phyloP scores from a whole-genome alignment of 2,113 vertebrate genomes.

The Numenius arquata region DNA sequence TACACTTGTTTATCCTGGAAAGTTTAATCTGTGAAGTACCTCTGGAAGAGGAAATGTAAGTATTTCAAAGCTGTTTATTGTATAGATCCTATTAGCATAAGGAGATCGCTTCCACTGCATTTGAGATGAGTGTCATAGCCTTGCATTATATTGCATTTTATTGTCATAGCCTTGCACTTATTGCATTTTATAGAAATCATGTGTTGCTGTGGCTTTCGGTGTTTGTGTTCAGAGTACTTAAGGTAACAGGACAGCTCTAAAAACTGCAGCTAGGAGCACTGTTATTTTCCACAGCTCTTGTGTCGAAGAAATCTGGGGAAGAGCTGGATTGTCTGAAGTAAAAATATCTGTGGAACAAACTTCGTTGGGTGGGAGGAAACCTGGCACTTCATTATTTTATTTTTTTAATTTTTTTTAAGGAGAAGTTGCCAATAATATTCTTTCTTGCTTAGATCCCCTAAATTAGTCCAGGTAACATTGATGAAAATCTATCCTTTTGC shows the following conservation, averaged over 20 bases:
- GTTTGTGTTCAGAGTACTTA: not conserved
- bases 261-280: not conserved
- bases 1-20: not conserved
- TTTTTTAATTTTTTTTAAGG: not conserved
- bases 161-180: not conserved
- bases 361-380: not conserved
- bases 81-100: not conserved
- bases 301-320: not conserved
- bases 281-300: not conserved
- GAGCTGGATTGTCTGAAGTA: not conserved
- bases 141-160: not conserved
- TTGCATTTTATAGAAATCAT: not conserved
- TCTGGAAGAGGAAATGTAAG: not conserved
- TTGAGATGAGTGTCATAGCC: not conserved
- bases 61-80: not conserved
- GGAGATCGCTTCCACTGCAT: not conserved
- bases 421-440: not conserved
- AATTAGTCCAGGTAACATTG: not conserved
- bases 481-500: not conserved
- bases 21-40: not conserved
- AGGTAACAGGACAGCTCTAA: not conserved
- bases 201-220: rapidly evolving
- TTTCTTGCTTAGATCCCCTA: not conserved
- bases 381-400: not conserved
- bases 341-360: not conserved